Conservation (phyloP, 2,888 invertebrate genomes). For the Pyrrhosoma nymphula region DNA sequence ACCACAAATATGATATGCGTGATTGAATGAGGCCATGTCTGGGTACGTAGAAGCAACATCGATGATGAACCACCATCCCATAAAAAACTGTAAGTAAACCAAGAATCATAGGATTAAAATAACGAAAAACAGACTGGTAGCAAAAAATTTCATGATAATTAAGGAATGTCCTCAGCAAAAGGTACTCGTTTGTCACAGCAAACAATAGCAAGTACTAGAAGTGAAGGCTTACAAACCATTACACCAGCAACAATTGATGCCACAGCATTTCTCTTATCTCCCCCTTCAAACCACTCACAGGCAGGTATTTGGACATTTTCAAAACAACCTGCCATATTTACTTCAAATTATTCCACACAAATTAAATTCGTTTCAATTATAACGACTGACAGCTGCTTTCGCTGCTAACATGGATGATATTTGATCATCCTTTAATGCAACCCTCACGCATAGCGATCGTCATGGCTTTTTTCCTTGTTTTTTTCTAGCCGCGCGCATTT, state of each 20-base stretch:
- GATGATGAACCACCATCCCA: slow-evolving; percentile 99
- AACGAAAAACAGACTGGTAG: not conserved
- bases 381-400: too few relatives aligned
- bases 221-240: slow-evolving; percentile 83
- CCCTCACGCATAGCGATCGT: too few relatives aligned
- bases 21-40: slow-evolving; percentile 79
- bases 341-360: not conserved
- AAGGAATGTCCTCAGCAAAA: not conserved
- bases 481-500: too few relatives aligned
- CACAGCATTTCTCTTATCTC: slow-evolving; percentile 91
- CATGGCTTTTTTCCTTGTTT: too few relatives aligned
- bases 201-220: not conserved
- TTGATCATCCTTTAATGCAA: too few relatives aligned
- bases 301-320: slow-evolving; percentile 88
- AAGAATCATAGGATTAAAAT: slow-evolving; percentile 59
- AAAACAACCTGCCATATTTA: slow-evolving; percentile 82
- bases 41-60: slow-evolving; percentile 93
- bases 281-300: slow-evolving; percentile 92
- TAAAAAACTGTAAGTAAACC: slow-evolving; percentile 87
- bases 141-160: not conserved
- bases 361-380: not conserved
- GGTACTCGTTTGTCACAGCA: not conserved
- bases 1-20: slow-evolving; percentile 93
- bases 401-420: too few relatives aligned
- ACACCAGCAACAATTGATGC: slow-evolving; percentile 92